Base-by-base conservation (phyloP, 2,113 vertebrate species). In the Oncorhynchus tshawytscha region DNA sequence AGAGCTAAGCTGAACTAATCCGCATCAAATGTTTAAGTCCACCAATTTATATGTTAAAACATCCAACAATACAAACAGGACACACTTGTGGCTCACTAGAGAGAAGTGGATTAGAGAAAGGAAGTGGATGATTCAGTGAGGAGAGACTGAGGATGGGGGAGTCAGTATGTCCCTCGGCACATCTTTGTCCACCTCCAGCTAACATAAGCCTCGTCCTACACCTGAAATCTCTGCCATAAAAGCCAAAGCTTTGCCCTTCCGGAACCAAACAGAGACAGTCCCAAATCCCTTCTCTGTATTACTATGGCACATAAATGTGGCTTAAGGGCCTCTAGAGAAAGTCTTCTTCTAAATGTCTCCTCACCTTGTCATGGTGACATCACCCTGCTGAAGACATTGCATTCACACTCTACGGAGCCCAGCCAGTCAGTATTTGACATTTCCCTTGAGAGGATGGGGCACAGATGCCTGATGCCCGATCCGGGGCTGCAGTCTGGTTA, bases 1-100 rank as follows among this genome's bases (percentile, higher is more conserved):
- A 85, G 84, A 86, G 89, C 91, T 91, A 89, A 92, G 79, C 90
- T 82, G 77, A 73, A 71, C 83, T 93, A 92, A 93, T 92, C 92
- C 89, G 80, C 86, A 85, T 88, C 90, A 92, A 91, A 93, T 84
- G 91, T 84, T 85, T 84, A 91, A 90, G 84, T 88, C 87, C 84
- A 84, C 75, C 64, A 85, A 89, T 91, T 90, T 88, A 86, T 82
- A 86, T 88, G 88, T 81, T 87, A 90, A 81, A 89, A 88, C 85
- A 88, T 70, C 6, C 84, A 88, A 91, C 83, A 89, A 91, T 90
- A 87, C 87, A 80, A 85, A 85, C 78, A 88, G 86, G 89, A 88
- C 77, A 79, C 83, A 87, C 85, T 91, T 87, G 86, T 86, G 82
- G 84, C 85, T 84, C 34, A 64, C 82, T 86, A 71, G 80, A 84